These are phyloP conservation scores for Euzetes globulus DNA, from an alignment of 2,888 invertebrate species.

Conservation along the genomic window DNA sequence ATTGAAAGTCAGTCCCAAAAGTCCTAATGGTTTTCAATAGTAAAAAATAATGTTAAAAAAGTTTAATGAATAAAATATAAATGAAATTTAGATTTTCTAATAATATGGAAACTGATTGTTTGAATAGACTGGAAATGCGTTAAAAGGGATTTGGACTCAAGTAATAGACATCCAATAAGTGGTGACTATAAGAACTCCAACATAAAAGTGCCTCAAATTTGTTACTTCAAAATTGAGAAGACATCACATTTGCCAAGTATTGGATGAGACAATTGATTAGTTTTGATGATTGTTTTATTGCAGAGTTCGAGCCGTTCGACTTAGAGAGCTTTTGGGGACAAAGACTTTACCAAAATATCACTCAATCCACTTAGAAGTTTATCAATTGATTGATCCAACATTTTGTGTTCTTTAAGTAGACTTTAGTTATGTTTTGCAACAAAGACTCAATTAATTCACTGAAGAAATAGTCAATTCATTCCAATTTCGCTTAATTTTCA, in stretches of 20 bases:
- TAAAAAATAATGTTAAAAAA: too few relatives aligned
- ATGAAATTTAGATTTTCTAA: neutral
- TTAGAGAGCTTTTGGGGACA: constrained; percentile 86
- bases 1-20: too few relatives aligned
- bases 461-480: constrained; percentile 10
- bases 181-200: constrained; percentile 8
- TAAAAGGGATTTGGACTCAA: constrained; percentile 32
- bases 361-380: constrained; percentile 55
- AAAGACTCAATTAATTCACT: neutral
- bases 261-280: constrained; percentile 10
- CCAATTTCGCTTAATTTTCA: constrained; percentile 9
- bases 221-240: constrained; percentile 38
- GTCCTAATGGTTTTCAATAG: too few relatives aligned
- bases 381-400: neutral
- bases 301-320: constrained; percentile 81
- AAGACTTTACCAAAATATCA: constrained; percentile 72
- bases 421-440: neutral
- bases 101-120: neutral
- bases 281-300: constrained; percentile 42
- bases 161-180: constrained; percentile 16
- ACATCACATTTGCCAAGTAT: constrained; percentile 37
- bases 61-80: too few relatives aligned
- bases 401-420: neutral
- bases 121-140: constrained; percentile 34
- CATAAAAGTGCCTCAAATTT: constrained; percentile 40